Percentiles rank a stretch among this genome's conserved stretches.
phyloP scores from a whole-genome alignment of 2,797 vertebrate genomes.

The Adrianichthys oophorus region DNA sequence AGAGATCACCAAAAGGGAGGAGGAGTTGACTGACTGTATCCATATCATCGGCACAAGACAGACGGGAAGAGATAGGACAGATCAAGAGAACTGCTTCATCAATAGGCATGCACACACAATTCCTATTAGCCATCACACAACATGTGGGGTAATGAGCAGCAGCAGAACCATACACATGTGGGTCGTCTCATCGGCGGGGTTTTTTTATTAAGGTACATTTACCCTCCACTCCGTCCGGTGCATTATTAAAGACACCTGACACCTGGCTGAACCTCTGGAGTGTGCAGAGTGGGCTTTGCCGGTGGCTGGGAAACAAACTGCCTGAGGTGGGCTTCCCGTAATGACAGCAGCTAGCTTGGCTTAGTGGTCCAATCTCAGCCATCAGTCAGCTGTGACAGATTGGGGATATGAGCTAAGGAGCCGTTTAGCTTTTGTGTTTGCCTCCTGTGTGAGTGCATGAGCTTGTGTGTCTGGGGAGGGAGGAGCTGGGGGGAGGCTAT shows the following conservation, averaged over 20 bases:
- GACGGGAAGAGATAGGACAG: slow-evolving; percentile 29
- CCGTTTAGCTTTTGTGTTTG: slow-evolving; percentile 72
- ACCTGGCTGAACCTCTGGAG: slow-evolving; percentile 50
- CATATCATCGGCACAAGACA: slow-evolving; percentile 59
- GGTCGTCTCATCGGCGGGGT: slow-evolving; percentile 19
- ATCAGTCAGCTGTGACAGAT: slow-evolving; percentile 79
- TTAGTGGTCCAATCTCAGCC: slow-evolving; percentile 72
- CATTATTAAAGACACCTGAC: slow-evolving; percentile 59
- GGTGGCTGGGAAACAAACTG: slow-evolving; percentile 59
- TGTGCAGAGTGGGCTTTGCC: slow-evolving; percentile 35
- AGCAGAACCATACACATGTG: slow-evolving; percentile 12
- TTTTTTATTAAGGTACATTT: slow-evolving; percentile 25
- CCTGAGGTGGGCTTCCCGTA: slow-evolving; percentile 67
- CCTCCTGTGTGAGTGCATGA: slow-evolving; percentile 42
- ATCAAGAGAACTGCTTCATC: slow-evolving; percentile 36
- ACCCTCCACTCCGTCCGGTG: slow-evolving; percentile 29
- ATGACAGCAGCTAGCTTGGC: slow-evolving; percentile 71
- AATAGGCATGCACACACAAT: slow-evolving; percentile 23
- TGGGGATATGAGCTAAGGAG: slow-evolving; percentile 77
- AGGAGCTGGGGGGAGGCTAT: slow-evolving; percentile 45
- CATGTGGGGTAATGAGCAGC: slow-evolving; percentile 46
- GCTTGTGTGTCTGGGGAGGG: slow-evolving; percentile 46
- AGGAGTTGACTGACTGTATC: slow-evolving; percentile 56
- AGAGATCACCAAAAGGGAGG: slow-evolving; percentile 46
- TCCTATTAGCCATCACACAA: slow-evolving; percentile 42